Base-by-base conservation (phyloP, 2,113 vertebrate species). In the Melospiza georgiana region DNA sequence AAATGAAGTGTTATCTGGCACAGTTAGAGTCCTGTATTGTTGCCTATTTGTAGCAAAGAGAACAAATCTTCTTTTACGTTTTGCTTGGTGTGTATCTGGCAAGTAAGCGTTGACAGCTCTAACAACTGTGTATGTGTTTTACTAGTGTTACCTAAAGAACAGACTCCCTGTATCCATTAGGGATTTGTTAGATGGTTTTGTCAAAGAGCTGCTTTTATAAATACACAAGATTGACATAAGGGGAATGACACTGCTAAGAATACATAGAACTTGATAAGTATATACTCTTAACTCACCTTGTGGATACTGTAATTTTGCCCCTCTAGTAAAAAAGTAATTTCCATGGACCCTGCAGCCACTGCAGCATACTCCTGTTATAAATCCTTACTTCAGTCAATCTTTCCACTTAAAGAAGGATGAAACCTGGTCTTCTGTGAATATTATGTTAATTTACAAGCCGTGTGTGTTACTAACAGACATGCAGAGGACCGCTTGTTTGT, bases 221-320 rank as follows among this genome's bases (percentile, higher is more conserved):
- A 31, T 51, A n/a, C 14, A 19, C 14, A 31, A n/a, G 12, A 15
- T 19, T 69, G 59, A 51, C 19, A 19, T 31, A 27, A 13, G 10
- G 10, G 33, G 80, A 61, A 28, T 51, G 30, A 30, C 28, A 20
- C 37, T 61, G 15, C 17, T 52, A 11, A 22, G 37, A 84, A 12
- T 23, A 54, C 22, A 7, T 67, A 37, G 35, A 92, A 66, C 24
- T 44, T 49, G 11, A 0, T 35, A 37, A 37, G 4, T 83, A 10
- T 41, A 9, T n/a, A 24, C 18, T 39, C 17, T n/a, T 31, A 54
- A 30, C 17, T 72, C 2, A 1, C 7, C 3, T 1, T 13, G 37
- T 63, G 21, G 16, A 33, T 84, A 24, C 30, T 71, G 9, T 67
- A 39, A 58, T 54, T 87, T 80, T 10, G 1, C 5, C 3, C 31